Base-by-base conservation (phyloP, 1,140 invertebrate genomes). In the Rhyzopertha dominica region DNA sequence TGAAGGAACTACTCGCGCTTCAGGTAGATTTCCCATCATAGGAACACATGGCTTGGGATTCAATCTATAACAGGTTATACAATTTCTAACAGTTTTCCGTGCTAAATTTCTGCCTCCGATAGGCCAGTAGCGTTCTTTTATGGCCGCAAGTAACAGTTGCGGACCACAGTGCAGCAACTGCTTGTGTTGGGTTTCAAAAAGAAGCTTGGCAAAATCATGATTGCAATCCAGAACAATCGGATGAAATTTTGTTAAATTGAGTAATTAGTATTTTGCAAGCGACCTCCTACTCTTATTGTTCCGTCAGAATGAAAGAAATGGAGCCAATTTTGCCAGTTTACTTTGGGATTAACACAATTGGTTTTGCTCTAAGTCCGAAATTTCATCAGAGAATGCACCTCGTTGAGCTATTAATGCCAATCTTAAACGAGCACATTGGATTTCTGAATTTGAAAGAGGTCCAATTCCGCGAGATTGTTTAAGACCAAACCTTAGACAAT, bases 231-330 rank as follows among this genome's bases (percentile, higher is more conserved):
- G n/a, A n/a, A n/a, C n/a, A n/a, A n/a, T n/a, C n/a, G n/a, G n/a
- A n/a, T n/a, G n/a, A n/a, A n/a, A n/a, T n/a, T n/a, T n/a, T n/a
- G n/a, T n/a, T n/a, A n/a, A n/a, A n/a, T n/a, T n/a, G n/a, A n/a
- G n/a, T n/a, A n/a, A n/a, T n/a, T n/a, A n/a, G n/a, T n/a, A n/a
- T n/a, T n/a, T n/a, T n/a, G n/a, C n/a, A n/a, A n/a, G n/a, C 70
- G 49, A 17, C 70, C 66, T 2, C 69, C 68, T 1, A 72, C 65
- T 5, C 67, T 48, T 20, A 73, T 30, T 8, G 69, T 13, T 7
- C 58, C 55, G 8, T 59, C 9, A 13, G 61, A 9, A 43, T 71
- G 66, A 9, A 74, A 17, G n/a, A 41, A 66, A 66, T 10, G 67
- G 68, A 16, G 53, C 58, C 8, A 71, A 49, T 26, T 42, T 53